phyloP scores from a whole-genome alignment of 2,797 vertebrate species.

The Melanitta fusca region DNA sequence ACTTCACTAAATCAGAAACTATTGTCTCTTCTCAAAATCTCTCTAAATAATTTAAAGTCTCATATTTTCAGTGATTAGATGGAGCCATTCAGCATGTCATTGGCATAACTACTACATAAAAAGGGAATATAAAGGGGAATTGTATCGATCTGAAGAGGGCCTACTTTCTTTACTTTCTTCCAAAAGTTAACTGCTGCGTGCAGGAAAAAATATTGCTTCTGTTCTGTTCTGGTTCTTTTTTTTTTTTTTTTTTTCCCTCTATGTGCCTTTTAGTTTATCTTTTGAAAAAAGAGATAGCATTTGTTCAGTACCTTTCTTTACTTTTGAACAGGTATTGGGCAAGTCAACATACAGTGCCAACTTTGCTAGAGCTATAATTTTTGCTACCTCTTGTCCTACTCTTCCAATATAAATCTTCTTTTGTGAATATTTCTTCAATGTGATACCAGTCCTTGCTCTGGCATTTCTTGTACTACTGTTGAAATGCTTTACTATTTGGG shows the following conservation, averaged over 20 bases:
- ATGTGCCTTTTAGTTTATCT: background rate
- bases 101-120: background rate
- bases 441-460: background rate
- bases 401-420: background rate
- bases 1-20: background rate
- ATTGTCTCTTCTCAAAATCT: background rate
- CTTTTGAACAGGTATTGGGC: background rate
- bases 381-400: background rate
- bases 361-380: background rate
- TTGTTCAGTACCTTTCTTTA: background rate
- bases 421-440: background rate
- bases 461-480: background rate
- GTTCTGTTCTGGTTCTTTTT: background rate
- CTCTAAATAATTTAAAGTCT: background rate
- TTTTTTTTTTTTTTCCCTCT: background rate
- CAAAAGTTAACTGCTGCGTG: background rate
- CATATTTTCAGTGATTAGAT: background rate
- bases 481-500: background rate
- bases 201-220: background rate
- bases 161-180: background rate
- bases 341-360: background rate
- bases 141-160: background rate
- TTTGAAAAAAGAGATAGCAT: background rate
- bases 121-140: rapidly evolving
- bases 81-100: background rate